These are phyloP conservation scores for Diplosoma virens DNA, from an alignment of 23 tunicate species.

Conservation along the genomic window DNA sequence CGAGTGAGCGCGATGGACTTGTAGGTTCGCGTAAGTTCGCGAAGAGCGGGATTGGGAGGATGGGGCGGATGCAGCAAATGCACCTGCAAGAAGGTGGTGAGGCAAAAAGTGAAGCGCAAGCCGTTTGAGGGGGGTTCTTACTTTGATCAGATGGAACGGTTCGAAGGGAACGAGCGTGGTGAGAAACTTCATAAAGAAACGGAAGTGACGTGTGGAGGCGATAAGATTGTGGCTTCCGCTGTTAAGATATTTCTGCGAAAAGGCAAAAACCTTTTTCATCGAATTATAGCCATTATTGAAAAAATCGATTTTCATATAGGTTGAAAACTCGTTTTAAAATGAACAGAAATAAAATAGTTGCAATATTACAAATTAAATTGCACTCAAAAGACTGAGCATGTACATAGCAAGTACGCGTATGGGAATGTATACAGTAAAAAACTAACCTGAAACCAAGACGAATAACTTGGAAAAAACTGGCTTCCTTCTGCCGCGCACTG, in stretches of 20 bases:
- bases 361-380: no score
- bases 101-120: no score
- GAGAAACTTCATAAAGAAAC: conserved; percentile 43
- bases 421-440: no score
- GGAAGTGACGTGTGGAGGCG: conserved; percentile 25
- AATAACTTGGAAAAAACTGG: conserved; percentile 23
- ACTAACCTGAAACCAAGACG: conserved; percentile 29
- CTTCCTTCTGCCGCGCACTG: conserved; percentile 36
- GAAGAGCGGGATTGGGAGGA: conserved; percentile 1
- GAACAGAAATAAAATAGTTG: no score
- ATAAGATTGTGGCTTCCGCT: not conserved
- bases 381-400: no score
- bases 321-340: no score
- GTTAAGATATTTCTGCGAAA: conserved; percentile 17
- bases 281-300: no score
- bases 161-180: conserved; percentile 38
- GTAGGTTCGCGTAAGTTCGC: conserved; percentile 32
- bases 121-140: no score
- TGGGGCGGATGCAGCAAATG: conserved; percentile 34
- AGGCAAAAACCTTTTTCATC: no score
- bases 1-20: conserved; percentile 11
- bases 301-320: no score
- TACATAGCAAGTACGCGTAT: no score
- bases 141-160: conserved; percentile 6
- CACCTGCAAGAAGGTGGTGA: conserved; percentile 18